Percentiles rank a stretch among this genome's conserved stretches.
Conservation (phyloP, 2,888 invertebrate species). For the Euproctis similis region DNA sequence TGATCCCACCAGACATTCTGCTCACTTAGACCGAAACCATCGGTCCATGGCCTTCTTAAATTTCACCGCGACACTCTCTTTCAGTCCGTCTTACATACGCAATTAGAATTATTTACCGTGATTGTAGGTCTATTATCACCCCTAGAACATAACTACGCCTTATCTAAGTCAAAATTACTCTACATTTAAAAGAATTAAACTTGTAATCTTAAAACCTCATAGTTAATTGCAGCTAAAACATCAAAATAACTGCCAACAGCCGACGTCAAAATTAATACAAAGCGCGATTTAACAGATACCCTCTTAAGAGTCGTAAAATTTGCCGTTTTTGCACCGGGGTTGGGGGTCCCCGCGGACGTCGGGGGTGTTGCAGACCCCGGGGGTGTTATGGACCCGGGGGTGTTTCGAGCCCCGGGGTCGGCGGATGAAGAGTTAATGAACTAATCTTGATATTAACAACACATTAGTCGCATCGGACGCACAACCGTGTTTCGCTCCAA, state of each 20-base stretch:
- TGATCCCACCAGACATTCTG: no score
- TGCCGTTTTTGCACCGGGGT: slow-evolving; percentile 40
- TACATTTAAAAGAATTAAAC: slow-evolving; percentile 8
- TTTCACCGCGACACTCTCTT: no score
- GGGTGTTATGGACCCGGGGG: slow-evolving; percentile 25
- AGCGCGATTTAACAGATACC: slow-evolving; percentile 51
- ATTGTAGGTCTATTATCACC: no score
- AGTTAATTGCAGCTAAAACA: slow-evolving; percentile 38
- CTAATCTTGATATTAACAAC: slow-evolving; percentile 75
- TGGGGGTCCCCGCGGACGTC: slow-evolving; percentile 31
- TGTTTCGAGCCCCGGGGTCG: slow-evolving; percentile 9
- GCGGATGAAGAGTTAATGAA: slow-evolving; percentile 72
- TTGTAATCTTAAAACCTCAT: slow-evolving; percentile 23
- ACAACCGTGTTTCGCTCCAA: slow-evolving; percentile 40
- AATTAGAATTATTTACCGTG: no score
- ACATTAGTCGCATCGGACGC: slow-evolving; percentile 71
- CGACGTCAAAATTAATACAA: slow-evolving; percentile 64
- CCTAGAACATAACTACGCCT: no score
- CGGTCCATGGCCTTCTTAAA: no score
- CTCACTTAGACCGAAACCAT: no score
- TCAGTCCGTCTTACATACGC: no score
- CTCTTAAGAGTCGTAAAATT: slow-evolving; percentile 52
- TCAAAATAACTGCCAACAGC: slow-evolving; percentile 49
- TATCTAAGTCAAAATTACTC: slow-evolving; percentile 21
- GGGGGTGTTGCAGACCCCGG: slow-evolving; percentile 23